These are phyloP conservation scores for Hybognathus amarus DNA, from an alignment of 2,797 vertebrate genomes.

Conservation along the genomic window DNA sequence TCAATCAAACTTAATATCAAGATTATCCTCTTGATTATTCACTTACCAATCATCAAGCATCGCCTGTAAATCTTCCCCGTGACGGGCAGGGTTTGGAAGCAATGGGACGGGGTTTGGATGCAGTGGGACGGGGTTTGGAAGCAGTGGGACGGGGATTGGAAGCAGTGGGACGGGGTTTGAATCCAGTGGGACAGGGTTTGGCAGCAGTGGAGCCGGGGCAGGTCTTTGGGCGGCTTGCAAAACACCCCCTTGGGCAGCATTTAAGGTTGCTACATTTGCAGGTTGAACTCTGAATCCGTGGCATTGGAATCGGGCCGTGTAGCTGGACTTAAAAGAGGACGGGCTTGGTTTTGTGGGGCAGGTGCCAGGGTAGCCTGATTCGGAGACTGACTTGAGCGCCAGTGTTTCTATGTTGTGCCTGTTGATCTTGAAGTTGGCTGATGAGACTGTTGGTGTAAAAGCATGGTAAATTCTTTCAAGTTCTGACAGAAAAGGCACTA, in stretches of 20 bases:
- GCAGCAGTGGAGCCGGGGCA: background rate
- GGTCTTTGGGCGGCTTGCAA: background rate
- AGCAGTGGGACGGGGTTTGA: background rate
- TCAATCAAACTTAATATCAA: background rate
- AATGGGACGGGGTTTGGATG: background rate
- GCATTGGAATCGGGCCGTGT: background rate
- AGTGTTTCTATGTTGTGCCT: too few relatives aligned
- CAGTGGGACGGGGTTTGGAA: background rate
- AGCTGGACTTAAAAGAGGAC: background rate
- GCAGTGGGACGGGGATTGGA: background rate
- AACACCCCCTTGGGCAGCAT: background rate
- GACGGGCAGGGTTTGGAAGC: background rate
- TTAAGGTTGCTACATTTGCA: background rate
- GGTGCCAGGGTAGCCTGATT: background rate
- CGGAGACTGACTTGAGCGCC: background rate
- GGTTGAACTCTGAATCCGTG: background rate
- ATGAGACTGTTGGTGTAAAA: constrained; percentile 28
- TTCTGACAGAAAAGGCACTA: background rate
- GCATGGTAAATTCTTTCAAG: background rate
- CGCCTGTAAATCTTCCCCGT: background rate
- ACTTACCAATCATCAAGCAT: constrained; percentile 30
- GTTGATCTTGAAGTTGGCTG: background rate
- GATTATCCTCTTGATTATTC: background rate
- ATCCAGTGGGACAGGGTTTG: background rate
- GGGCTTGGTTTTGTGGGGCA: background rate